Conservation (phyloP, 2,888 invertebrate genomes). For the Clusia tigrina region DNA sequence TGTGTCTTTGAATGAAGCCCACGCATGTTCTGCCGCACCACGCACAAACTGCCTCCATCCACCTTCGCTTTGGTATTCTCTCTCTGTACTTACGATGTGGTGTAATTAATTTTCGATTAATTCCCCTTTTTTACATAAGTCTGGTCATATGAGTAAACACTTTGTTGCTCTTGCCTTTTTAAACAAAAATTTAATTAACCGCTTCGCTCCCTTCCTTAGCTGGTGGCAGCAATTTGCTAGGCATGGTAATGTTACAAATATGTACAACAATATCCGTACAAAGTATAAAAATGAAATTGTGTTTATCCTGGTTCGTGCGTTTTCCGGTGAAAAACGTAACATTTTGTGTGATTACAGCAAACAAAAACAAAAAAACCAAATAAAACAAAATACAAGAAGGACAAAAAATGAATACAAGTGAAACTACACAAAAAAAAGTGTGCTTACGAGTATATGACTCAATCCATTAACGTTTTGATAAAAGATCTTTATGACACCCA, state of each 20-base stretch:
- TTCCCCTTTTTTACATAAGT: background rate
- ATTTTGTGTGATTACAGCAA: background rate
- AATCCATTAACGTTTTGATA: slow-evolving; percentile 58
- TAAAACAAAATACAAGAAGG: background rate
- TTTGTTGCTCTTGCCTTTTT: no score
- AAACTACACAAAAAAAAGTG: background rate
- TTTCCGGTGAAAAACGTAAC: slow-evolving; percentile 11
- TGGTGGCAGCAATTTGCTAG: background rate
- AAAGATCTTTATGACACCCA: slow-evolving; percentile 59
- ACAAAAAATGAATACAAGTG: background rate
- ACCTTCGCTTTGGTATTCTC: background rate
- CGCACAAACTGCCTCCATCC: no score
- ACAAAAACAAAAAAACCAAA: background rate
- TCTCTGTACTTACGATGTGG: background rate
- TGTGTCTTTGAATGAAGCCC: background rate
- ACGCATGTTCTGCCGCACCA: no score
- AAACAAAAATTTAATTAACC: slow-evolving; percentile 14
- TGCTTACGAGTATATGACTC: slow-evolving; percentile 44
- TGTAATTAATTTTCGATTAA: slow-evolving; percentile 1
- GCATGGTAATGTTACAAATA: background rate
- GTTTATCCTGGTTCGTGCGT: background rate
- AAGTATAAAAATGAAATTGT: background rate
- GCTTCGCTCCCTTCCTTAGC: slow-evolving; percentile 10
- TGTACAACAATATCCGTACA: background rate
- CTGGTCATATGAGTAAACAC: no score